Conservation (phyloP, 2,797 vertebrate genomes). For the Poecilia velifera region DNA sequence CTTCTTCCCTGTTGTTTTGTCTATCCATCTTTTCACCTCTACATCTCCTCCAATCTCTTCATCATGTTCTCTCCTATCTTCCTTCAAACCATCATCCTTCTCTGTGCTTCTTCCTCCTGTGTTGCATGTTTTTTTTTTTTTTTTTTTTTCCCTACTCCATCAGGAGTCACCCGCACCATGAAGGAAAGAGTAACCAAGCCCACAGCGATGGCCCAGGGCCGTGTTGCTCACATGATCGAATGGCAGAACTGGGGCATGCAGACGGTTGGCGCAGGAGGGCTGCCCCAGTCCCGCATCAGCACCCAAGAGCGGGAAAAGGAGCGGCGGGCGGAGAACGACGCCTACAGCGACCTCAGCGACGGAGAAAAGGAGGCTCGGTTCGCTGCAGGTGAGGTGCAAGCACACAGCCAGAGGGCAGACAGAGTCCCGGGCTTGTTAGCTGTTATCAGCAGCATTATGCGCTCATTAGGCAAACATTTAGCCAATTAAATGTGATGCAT, state of each 20-base stretch:
- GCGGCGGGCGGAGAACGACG: constrained; percentile 86
- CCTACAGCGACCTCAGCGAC: constrained; percentile 97
- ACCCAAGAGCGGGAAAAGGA: constrained; percentile 85
- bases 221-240: constrained; percentile 98
- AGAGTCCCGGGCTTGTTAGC: constrained; percentile 22
- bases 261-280: constrained; percentile 86
- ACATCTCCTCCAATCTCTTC: constrained; percentile 2
- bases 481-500: constrained; percentile 12
- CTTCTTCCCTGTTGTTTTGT: constrained; percentile 12
- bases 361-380: constrained; percentile 98
- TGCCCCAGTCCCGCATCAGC: constrained; percentile 81
- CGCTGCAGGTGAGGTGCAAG: constrained; percentile 86
- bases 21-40: constrained; percentile 19
- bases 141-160: constrained; percentile 8
- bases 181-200: constrained; percentile 99
- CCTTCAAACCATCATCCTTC: constrained; percentile 12
- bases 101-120: constrained; percentile 17
- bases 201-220: constrained; percentile 95
- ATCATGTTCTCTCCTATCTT: neutral
- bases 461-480: constrained; percentile 25
- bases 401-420: neutral
- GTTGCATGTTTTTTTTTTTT: constrained; percentile 26
- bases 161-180: constrained; percentile 93
- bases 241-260: constrained; percentile 98
- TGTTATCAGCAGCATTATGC: constrained; percentile 32